These are phyloP conservation scores for Cladopsammia gracilis DNA, from an alignment of 64 coral and sea anemone genomes.

Conservation along the genomic window DNA sequence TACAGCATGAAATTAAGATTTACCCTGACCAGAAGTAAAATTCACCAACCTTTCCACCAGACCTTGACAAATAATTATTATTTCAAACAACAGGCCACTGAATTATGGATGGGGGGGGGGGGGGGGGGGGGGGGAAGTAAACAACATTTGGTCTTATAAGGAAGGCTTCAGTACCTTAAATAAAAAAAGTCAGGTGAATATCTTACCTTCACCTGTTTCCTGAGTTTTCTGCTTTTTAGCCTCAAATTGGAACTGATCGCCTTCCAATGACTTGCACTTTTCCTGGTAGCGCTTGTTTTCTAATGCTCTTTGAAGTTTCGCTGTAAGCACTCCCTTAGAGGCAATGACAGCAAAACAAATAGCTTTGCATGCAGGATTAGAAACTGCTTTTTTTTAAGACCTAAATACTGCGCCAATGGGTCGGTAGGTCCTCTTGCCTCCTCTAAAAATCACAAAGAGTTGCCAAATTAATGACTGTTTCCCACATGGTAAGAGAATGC, in stretches of 20 bases:
- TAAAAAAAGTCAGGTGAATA: too few relatives aligned
- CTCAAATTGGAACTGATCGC: not conserved
- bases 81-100: too few relatives aligned
- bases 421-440: not conserved
- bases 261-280: not conserved
- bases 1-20: not conserved
- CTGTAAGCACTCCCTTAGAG: not conserved
- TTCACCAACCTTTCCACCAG: not conserved
- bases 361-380: not conserved
- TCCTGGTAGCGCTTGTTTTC: not conserved
- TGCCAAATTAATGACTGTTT: not conserved
- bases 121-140: too few relatives aligned
- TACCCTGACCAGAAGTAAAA: not conserved
- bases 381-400: not conserved
- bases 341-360: not conserved
- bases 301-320: not conserved
- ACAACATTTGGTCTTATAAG: too few relatives aligned
- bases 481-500: not conserved
- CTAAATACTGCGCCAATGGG: not conserved
- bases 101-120: too few relatives aligned
- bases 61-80: not conserved
- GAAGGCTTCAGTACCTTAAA: too few relatives aligned
- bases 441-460: not conserved
- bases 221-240: not conserved
- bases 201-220: not conserved